Conservation (phyloP, 2,797 vertebrate species). For the Bovichtus diacanthus region DNA sequence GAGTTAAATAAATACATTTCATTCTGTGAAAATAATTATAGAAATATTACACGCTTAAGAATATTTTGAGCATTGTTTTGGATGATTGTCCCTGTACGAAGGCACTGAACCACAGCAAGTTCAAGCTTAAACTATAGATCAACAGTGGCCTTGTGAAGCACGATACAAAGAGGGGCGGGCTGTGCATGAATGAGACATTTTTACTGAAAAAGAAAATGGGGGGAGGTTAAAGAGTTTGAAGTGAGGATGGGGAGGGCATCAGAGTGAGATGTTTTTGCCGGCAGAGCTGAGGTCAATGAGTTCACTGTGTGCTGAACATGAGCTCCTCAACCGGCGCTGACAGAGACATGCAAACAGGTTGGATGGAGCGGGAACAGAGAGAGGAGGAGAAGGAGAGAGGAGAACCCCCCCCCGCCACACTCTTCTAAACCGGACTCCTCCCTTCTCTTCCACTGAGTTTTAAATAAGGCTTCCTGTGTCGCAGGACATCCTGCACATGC, state of each 20-base stretch:
- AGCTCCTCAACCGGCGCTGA: slow-evolving; percentile 73
- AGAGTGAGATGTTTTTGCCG: slow-evolving; percentile 75
- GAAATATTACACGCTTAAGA: not conserved
- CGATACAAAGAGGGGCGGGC: slow-evolving; percentile 18
- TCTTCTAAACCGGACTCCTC: slow-evolving; percentile 39
- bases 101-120: slow-evolving; percentile 20
- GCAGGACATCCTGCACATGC: slow-evolving; percentile 69
- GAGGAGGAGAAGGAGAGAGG: no score
- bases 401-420: not conserved
- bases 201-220: slow-evolving; percentile 41
- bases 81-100: not conserved
- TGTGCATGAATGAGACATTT: slow-evolving; percentile 48
- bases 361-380: slow-evolving; percentile 47
- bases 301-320: slow-evolving; percentile 75
- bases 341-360: slow-evolving; percentile 75
- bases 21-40: slow-evolving; percentile 12
- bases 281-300: slow-evolving; percentile 78
- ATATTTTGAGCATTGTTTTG: slow-evolving; percentile 4
- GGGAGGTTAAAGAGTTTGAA: slow-evolving; percentile 76
- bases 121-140: slow-evolving; percentile 33
- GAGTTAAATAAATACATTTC: not conserved
- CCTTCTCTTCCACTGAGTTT: slow-evolving; percentile 52
- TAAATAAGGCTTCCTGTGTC: slow-evolving; percentile 69
- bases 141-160: slow-evolving; percentile 27
- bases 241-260: slow-evolving; percentile 59